Base-by-base conservation (phyloP, 1,140 invertebrate species). In the Akabosia matsudoensis region DNA sequence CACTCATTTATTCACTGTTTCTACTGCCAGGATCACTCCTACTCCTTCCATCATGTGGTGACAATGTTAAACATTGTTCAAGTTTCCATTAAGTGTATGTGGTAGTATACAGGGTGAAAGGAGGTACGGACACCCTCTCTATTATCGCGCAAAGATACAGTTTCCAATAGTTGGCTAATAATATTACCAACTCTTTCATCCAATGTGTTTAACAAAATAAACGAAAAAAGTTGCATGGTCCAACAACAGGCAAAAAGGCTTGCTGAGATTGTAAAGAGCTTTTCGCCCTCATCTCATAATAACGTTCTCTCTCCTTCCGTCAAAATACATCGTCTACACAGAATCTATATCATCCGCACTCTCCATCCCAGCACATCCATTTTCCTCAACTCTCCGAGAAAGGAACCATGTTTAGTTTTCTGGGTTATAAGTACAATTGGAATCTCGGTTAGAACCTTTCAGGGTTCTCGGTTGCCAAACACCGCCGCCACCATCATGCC, bases 391-490 rank as follows among this genome's bases (percentile, higher is more conserved):
- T 45, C n/a, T n/a, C n/a, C n/a, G n/a, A n/a, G n/a, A n/a, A 45
- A 10, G 37, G 37, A 45, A 18, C 37, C 37, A 10, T 10, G 37
- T 18, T 45, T 18, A 45, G n/a, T n/a, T n/a, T n/a, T 45, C 18
- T 45, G 37, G 37, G 37, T 45, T 30, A 28, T 67, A n/a, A n/a
- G n/a, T n/a, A 31, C 26, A 67, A 67, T 67, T 67, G 61, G 61
- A 67, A 67, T 67, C 61, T 67, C 61, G 61, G 61, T 67, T 30
- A n/a, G 61, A 67, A 67, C 61, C 61, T 67, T 67, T 67, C 61
- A 67, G 61, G 22, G 26, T 67, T 67, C 61, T 67, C 61, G 61
- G 61, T 67, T 67, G 61, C 61, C 61, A 67, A 67, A 67, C 61
- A 67, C 61, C 54, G 26, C 54, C n/a, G n/a, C n/a, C n/a, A n/a